These are phyloP conservation scores for Agapornis canus DNA, from an alignment of 2,797 vertebrate genomes.

Conservation along the genomic window DNA sequence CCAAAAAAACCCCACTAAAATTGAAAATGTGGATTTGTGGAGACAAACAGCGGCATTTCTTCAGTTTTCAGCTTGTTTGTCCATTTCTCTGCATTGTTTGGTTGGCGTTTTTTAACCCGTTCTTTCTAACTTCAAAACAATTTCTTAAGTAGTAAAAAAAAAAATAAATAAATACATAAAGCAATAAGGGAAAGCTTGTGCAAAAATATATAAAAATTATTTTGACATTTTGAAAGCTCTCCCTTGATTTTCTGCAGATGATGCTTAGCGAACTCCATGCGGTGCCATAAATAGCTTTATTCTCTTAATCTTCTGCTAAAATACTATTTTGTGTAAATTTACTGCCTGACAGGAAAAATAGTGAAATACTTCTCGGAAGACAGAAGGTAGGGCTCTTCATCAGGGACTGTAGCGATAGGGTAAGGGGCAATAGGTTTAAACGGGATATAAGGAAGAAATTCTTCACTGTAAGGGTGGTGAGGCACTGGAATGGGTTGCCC, in stretches of 20 bases:
- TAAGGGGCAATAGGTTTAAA: not conserved
- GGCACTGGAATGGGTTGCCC: not conserved
- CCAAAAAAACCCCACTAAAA: not conserved
- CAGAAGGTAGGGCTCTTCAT: not conserved
- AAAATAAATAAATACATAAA: no score
- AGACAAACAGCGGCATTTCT: not conserved
- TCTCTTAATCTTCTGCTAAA: conserved; percentile 12
- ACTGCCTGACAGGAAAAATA: not conserved
- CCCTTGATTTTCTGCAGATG: conserved; percentile 11
- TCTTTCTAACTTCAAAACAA: not conserved
- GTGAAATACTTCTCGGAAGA: not conserved
- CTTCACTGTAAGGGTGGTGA: not conserved
- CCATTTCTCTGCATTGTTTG: not conserved
- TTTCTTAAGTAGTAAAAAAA: not conserved
- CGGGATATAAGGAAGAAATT: not conserved
- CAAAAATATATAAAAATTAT: conserved; percentile 20
- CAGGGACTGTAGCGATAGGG: not conserved
- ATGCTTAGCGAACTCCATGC: conserved; percentile 4
- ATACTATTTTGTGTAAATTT: conserved; percentile 7
- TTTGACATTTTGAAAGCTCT: conserved; percentile 34
- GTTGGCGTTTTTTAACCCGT: not conserved
- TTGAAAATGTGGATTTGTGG: not conserved
- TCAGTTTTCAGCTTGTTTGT: not conserved
- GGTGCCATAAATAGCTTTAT: conserved; percentile 8
- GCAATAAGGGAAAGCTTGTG: not conserved